Percentiles rank a stretch among this genome's conserved stretches.
Conservation (phyloP, 2,797 vertebrate species). For the Phrynocephalus guinanensis region DNA sequence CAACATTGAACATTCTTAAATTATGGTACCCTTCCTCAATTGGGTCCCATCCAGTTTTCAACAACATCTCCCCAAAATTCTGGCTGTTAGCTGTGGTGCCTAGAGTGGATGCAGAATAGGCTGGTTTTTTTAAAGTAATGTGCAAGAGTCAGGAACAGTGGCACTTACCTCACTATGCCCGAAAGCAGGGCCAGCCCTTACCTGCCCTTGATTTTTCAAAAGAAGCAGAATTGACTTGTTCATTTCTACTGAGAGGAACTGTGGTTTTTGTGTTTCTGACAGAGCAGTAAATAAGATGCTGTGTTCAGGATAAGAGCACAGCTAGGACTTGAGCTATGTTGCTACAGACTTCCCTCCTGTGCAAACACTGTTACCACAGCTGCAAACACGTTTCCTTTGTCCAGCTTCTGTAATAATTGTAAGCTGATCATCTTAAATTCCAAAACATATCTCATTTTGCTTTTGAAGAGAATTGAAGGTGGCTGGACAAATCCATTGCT, state of each 20-base stretch:
- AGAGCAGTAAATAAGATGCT: constrained; percentile 23
- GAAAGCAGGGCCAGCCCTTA: not conserved
- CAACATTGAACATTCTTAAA: not conserved
- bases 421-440: not conserved
- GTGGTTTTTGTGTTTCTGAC: not conserved
- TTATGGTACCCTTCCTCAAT: not conserved
- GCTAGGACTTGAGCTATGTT: constrained; percentile 20
- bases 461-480: not conserved
- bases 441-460: not conserved
- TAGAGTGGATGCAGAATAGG: no score
- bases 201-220: not conserved
- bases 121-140: not conserved
- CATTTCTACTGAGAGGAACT: not conserved
- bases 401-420: constrained; percentile 10
- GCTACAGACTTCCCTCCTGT: not conserved
- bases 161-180: not conserved
- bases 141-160: not conserved
- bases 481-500: not conserved
- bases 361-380: not conserved
- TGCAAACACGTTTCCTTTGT: constrained; percentile 41
- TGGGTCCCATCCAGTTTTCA: not conserved
- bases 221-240: not conserved
- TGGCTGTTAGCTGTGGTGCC: not conserved
- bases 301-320: constrained; percentile 30
- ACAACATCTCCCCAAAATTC: not conserved